These are phyloP conservation scores for Azorinus chamasolen DNA, from an alignment of 2,888 invertebrate genomes.

Conservation along the genomic window DNA sequence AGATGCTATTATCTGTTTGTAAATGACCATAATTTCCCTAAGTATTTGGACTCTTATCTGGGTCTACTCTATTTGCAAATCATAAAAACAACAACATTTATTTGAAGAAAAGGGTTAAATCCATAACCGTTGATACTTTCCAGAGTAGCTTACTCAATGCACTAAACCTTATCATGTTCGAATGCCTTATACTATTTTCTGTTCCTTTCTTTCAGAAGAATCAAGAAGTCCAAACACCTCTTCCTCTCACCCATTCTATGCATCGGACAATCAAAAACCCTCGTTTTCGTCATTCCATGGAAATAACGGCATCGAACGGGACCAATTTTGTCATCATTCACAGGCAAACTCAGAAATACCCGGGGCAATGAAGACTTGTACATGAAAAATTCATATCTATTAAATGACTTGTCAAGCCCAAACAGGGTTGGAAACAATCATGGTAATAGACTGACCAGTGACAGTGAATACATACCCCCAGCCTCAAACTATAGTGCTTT, in stretches of 20 bases:
- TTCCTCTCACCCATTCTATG: conserved; percentile 61
- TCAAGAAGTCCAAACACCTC: conserved; percentile 61
- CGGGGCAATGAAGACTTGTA: conserved; percentile 30
- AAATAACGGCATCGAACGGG: conserved; percentile 56
- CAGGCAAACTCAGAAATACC: conserved; percentile 37
- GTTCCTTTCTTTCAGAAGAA: conserved; percentile 55
- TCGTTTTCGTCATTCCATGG: conserved; percentile 63
- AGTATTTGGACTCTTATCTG: too few relatives aligned
- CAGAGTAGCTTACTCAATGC: background rate
- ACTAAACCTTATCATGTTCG: background rate
- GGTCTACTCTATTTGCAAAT: too few relatives aligned
- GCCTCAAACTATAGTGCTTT: conserved; percentile 22
- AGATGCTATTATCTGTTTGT: too few relatives aligned
- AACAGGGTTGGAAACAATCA: conserved; percentile 29
- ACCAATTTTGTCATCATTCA: conserved; percentile 55
- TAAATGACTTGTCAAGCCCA: conserved; percentile 64
- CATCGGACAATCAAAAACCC: conserved; percentile 56
- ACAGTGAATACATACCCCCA: conserved; percentile 26
- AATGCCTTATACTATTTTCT: background rate
- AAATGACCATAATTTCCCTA: too few relatives aligned
- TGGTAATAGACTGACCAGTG: conserved; percentile 32
- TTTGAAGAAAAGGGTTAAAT: too few relatives aligned
- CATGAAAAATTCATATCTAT: conserved; percentile 44
- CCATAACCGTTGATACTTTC: too few relatives aligned
- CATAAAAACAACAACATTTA: too few relatives aligned